A percentile compares a stretch with the other conserved stretches of the same genome.
These are phyloP conservation scores for Lordiphosa mommai DNA, from an alignment of 1,140 invertebrate species.

Conservation along the genomic window DNA sequence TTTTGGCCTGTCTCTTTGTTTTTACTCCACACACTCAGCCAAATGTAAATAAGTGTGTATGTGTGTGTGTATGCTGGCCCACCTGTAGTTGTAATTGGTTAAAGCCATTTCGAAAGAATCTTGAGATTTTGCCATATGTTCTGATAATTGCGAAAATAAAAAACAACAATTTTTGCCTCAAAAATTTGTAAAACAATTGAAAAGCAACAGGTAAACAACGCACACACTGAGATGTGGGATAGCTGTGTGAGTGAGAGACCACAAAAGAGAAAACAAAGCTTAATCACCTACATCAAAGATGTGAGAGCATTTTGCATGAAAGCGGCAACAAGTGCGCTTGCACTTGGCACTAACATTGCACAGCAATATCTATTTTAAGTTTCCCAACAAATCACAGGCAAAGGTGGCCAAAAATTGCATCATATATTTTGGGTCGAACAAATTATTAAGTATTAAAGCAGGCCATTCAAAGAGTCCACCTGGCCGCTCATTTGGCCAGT, in stretches of 20 bases:
- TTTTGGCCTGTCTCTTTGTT: slow-evolving; percentile 36
- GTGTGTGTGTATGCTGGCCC: slow-evolving; percentile 12
- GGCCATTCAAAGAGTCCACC: neutral
- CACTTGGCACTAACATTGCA: neutral
- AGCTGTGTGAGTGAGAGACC: slow-evolving; percentile 41
- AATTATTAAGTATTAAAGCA: slow-evolving; percentile 1
- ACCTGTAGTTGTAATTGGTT: slow-evolving; percentile 54
- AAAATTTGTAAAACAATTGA: slow-evolving; percentile 65
- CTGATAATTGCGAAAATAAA: slow-evolving; percentile 58
- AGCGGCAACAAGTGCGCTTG: slow-evolving; percentile 1
- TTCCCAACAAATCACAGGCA: too few species aligned
- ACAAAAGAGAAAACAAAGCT: slow-evolving; percentile 72
- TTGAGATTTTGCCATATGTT: slow-evolving; percentile 45
- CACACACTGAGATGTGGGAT: slow-evolving; percentile 20
- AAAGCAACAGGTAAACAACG: slow-evolving; percentile 66
- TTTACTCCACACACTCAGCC: slow-evolving; percentile 21
- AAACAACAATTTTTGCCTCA: slow-evolving; percentile 33
- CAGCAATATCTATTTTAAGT: neutral
- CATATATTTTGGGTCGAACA: too few species aligned
- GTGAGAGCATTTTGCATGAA: neutral
- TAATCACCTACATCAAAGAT: slow-evolving; percentile 41
- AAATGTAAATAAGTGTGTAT: slow-evolving; percentile 4
- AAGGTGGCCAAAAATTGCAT: too few species aligned
- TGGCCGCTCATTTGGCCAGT: slow-evolving; percentile 10
- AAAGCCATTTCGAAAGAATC: slow-evolving; percentile 41